Evolutionary conservation across 2,113 vertebrate genomes (phyloP).

Genomic region (Casuarius casuarius): DNA sequence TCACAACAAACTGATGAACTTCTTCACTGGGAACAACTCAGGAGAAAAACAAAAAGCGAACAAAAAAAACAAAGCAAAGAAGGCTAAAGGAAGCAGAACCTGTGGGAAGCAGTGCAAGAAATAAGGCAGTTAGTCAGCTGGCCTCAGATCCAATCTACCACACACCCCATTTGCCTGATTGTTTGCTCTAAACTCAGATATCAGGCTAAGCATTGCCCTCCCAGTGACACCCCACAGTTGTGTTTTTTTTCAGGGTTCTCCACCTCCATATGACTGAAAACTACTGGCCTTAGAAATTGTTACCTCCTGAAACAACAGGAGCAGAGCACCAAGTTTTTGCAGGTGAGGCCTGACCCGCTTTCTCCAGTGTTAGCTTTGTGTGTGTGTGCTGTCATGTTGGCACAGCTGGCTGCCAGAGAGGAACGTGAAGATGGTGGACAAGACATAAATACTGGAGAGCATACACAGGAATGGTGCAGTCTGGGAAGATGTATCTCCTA

Average conservation of each 20-base stretch:
- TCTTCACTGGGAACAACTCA: background rate
- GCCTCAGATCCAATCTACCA: background rate
- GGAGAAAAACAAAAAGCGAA: background rate
- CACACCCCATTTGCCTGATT: background rate
- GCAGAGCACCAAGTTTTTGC: background rate
- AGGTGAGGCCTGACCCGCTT: fast-evolving
- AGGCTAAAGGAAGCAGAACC: background rate
- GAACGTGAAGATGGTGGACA: background rate
- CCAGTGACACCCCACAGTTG: background rate
- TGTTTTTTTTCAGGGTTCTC: background rate
- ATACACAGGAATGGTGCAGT: background rate
- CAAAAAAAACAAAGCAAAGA: background rate
- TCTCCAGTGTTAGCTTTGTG: background rate
- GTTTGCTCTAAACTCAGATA: background rate
- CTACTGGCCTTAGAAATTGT: background rate
- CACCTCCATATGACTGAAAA: background rate
- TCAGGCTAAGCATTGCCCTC: background rate
- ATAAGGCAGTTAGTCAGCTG: background rate
- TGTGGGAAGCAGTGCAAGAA: background rate
- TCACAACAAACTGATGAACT: background rate
- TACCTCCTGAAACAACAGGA: background rate
- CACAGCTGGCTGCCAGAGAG: background rate
- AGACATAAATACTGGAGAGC: background rate
- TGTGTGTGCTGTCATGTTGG: background rate
- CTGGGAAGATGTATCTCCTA: background rate